These are phyloP conservation scores for Phaonia tiefii DNA, from an alignment of 2,888 invertebrate genomes.

Conservation along the genomic window DNA sequence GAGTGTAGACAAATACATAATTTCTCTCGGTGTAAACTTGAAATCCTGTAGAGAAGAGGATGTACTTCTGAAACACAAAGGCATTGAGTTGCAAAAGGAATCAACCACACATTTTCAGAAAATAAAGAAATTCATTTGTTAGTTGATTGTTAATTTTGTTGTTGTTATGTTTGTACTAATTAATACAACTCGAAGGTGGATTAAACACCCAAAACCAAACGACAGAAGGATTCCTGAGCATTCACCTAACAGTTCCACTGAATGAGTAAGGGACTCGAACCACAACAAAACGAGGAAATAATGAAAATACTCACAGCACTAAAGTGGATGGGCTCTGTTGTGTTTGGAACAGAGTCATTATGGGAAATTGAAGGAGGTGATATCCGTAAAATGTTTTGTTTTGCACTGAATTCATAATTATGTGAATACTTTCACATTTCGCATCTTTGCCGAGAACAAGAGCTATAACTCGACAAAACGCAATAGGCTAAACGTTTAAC, in stretches of 20 bases:
- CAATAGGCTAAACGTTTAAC: background rate
- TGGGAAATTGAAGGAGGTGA: background rate
- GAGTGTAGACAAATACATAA: background rate
- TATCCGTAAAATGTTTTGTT: constrained; percentile 9
- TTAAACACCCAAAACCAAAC: background rate
- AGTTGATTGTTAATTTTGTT: background rate
- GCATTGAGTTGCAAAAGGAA: background rate
- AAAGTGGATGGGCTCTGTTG: background rate
- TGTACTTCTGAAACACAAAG: background rate
- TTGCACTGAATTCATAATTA: constrained; percentile 48
- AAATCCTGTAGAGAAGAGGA: background rate
- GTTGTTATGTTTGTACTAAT: constrained; percentile 14
- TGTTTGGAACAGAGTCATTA: background rate
- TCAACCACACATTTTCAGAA: constrained; percentile 3
- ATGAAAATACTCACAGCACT: constrained; percentile 4
- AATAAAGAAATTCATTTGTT: constrained; percentile 14
- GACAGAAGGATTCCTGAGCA: constrained; percentile 2
- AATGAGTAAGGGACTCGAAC: constrained; percentile 3
- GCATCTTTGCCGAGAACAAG: background rate
- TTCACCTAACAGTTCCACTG: background rate
- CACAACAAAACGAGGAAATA: constrained; percentile 2
- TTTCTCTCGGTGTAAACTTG: background rate
- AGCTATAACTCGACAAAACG: background rate
- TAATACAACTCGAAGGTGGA: constrained; percentile 15
- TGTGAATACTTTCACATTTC: constrained; percentile 16